These are phyloP conservation scores for Thaumatotibia leucotreta DNA, from an alignment of 1,140 invertebrate species.

Conservation along the genomic window DNA sequence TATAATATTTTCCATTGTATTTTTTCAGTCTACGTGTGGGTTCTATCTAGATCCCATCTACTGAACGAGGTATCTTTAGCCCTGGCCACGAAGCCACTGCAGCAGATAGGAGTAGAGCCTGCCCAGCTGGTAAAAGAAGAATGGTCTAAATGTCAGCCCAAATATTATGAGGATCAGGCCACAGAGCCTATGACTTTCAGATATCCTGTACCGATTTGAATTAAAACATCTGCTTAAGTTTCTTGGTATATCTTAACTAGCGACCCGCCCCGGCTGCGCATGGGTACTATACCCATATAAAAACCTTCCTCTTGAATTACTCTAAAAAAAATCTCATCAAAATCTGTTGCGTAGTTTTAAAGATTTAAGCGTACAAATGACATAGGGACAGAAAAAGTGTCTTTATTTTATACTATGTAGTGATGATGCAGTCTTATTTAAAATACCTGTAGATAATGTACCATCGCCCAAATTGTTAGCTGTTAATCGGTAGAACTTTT, in stretches of 20 bases:
- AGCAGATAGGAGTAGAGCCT: slow-evolving; percentile 36
- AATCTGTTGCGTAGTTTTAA: too few species aligned
- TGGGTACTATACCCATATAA: too few species aligned
- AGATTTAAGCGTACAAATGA: too few species aligned
- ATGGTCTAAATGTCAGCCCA: slow-evolving; percentile 43
- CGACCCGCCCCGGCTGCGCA: too few species aligned
- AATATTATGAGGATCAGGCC: slow-evolving; percentile 49
- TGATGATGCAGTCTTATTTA: too few species aligned
- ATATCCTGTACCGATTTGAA: slow-evolving; percentile 46
- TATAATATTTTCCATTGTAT: neutral
- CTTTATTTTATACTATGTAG: too few species aligned
- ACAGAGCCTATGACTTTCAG: slow-evolving; percentile 56
- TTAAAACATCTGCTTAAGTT: neutral
- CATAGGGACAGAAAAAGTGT: too few species aligned
- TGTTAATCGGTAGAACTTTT: too few species aligned
- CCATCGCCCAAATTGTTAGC: too few species aligned
- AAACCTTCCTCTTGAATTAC: too few species aligned
- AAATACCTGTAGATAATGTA: too few species aligned
- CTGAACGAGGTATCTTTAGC: slow-evolving; percentile 60
- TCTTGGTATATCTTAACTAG: neutral
- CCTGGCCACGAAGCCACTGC: slow-evolving; percentile 45
- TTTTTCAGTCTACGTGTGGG: slow-evolving; percentile 64
- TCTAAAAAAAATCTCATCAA: too few species aligned
- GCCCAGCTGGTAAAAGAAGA: slow-evolving; percentile 45
- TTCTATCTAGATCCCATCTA: slow-evolving; percentile 49